Evolutionary conservation across 2,888 invertebrate genomes (phyloP).

Genomic region (Masnerella sp.): DNA sequence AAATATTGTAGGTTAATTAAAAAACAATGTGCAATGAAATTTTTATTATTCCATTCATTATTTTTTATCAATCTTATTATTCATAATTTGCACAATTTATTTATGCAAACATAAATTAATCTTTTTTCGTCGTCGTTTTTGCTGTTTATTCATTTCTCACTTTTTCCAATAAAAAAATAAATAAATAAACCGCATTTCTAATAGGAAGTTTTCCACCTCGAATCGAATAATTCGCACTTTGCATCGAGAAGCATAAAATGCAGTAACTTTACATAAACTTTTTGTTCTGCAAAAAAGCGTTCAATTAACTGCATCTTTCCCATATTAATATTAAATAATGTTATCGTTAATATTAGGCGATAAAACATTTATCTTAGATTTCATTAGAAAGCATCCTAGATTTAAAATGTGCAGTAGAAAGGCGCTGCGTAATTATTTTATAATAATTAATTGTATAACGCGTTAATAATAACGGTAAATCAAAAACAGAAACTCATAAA

Average conservation of each 20-base stretch:
- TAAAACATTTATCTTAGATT: slow-evolving; percentile 34
- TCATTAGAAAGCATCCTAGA: slow-evolving; percentile 52
- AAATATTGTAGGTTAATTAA: too few species aligned
- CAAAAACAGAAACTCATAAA: slow-evolving; percentile 1
- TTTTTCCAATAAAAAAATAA: neutral
- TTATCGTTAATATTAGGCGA: slow-evolving; percentile 24
- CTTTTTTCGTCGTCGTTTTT: too few species aligned
- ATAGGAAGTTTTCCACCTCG: slow-evolving; percentile 13
- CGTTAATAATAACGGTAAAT: slow-evolving; percentile 2
- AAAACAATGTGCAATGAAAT: too few species aligned
- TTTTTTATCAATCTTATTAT: too few species aligned
- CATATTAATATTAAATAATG: slow-evolving; percentile 30
- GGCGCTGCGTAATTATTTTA: slow-evolving; percentile 30
- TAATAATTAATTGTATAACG: slow-evolving; percentile 38
- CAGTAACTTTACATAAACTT: slow-evolving; percentile 5
- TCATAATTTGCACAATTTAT: too few species aligned
- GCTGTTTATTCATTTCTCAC: too few species aligned
- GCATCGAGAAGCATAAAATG: neutral
- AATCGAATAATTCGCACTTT: neutral
- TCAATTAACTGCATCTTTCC: slow-evolving; percentile 24
- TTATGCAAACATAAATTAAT: too few species aligned
- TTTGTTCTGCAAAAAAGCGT: slow-evolving; percentile 6
- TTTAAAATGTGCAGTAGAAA: slow-evolving; percentile 26
- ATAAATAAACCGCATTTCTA: neutral
- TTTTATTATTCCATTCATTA: too few species aligned